Evolutionary conservation across 2,113 vertebrate genomes (phyloP).

Genomic region (Dipodomys stephensi): DNA sequence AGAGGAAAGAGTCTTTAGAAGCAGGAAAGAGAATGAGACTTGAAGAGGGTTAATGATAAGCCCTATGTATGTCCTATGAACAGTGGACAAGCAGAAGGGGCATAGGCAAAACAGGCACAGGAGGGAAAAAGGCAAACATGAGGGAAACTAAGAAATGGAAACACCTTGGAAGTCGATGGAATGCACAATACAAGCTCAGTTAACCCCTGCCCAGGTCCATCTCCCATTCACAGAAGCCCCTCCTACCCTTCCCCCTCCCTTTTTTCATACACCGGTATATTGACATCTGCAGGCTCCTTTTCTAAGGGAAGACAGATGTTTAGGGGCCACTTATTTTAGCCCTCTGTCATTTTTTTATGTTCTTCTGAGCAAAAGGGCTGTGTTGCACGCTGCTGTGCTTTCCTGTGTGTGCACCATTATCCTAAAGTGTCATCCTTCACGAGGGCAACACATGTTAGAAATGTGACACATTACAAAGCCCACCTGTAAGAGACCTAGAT

Average conservation of each 20-base stretch:
- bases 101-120: not conserved
- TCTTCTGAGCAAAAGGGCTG: not conserved
- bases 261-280: too few relatives aligned
- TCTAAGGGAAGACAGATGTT: not conserved
- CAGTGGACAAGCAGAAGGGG: not conserved
- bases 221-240: not conserved
- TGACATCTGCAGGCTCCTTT: not conserved
- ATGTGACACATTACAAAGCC: not conserved
- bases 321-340: not conserved
- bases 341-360: not conserved
- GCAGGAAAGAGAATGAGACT: not conserved
- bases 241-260: too few relatives aligned
- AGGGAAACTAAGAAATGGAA: not conserved
- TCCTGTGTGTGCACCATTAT: accelerated
- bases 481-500: not conserved
- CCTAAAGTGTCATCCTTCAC: not conserved
- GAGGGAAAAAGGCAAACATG: not conserved
- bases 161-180: not conserved
- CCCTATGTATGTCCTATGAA: not conserved
- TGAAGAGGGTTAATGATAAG: not conserved
- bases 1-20: not conserved
- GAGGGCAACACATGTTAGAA: not conserved
- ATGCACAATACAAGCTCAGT: too few relatives aligned
- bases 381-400: not conserved
- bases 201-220: too few relatives aligned